Conservation (phyloP, 2,888 invertebrate species). For the Apoda limacodes region DNA sequence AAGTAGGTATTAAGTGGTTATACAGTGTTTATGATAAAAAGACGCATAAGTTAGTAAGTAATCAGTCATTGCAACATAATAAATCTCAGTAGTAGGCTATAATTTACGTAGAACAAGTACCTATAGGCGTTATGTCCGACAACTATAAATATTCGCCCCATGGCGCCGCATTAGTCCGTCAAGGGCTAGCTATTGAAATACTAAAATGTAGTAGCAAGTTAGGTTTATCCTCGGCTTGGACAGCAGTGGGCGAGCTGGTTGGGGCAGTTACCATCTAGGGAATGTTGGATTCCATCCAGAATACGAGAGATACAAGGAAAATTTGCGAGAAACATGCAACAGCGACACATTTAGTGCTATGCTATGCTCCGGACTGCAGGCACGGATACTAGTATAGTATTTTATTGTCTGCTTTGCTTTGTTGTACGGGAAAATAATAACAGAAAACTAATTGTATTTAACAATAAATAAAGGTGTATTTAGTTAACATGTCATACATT, state of each 20-base stretch:
- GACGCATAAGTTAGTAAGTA: no score
- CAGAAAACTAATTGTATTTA: background rate
- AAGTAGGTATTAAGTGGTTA: no score
- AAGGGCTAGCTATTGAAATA: constrained; percentile 33
- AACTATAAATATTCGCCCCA: constrained; percentile 26
- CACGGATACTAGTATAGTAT: background rate
- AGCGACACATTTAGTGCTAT: constrained; percentile 2
- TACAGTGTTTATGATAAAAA: no score
- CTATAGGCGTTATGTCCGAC: background rate
- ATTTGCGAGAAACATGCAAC: constrained; percentile 9
- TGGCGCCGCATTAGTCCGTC: constrained; percentile 39
- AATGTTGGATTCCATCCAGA: constrained; percentile 49
- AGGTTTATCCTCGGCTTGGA: constrained; percentile 31
- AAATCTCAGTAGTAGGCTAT: constrained; percentile 10
- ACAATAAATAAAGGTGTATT: no score
- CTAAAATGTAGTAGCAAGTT: constrained; percentile 30
- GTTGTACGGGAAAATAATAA: constrained; percentile 24
- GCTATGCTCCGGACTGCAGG: no score
- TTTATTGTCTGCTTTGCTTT: background rate
- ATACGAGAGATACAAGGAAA: constrained; percentile 26
- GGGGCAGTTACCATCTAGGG: constrained; percentile 55
- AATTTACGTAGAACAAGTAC: no score
- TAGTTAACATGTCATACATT: no score
- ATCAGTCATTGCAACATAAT: no score
- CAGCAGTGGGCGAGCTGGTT: constrained; percentile 39